phyloP scores from a whole-genome alignment of 2,797 vertebrate genomes.

The Orientallactaga sibirica region DNA sequence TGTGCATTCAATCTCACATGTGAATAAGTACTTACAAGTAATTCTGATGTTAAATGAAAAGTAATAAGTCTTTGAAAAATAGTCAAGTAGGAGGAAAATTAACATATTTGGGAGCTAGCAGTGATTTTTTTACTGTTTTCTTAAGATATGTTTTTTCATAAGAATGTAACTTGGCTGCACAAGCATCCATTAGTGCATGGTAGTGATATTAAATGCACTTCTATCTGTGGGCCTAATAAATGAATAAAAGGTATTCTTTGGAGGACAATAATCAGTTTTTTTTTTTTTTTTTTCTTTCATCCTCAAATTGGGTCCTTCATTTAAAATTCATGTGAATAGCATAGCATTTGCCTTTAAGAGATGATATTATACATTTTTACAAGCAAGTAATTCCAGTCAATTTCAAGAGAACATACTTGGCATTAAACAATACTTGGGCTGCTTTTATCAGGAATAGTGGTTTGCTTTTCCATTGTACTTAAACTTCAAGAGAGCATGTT shows the following conservation, averaged over 20 bases:
- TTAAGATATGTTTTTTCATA: neutral
- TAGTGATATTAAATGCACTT: neutral
- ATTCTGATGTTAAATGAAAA: conserved; percentile 14
- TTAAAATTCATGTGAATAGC: conserved; percentile 36
- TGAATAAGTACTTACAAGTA: conserved; percentile 44
- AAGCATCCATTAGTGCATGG: neutral
- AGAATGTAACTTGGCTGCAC: neutral
- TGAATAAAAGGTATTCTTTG: neutral
- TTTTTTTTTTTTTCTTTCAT: neutral
- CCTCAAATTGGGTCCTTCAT: neutral
- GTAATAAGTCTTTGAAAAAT: conserved; percentile 9
- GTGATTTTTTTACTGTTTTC: neutral
- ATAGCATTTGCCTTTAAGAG: conserved; percentile 8
- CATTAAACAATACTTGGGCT: neutral
- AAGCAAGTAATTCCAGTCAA: conserved; percentile 20
- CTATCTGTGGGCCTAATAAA: neutral
- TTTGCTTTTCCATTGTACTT: neutral
- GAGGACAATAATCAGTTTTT: neutral
- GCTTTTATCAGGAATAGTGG: conserved; percentile 31
- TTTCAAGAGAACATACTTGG: conserved; percentile 46
- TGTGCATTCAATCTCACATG: conserved; percentile 14
- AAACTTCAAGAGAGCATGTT: neutral
- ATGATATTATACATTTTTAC: conserved; percentile 46
- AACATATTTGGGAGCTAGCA: neutral
- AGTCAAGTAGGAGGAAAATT: conserved; percentile 2